Evolutionary conservation across 1,140 invertebrate genomes (phyloP), one percentile per base, ranked within the genome.

Genomic region (Nephotettix cincticeps): DNA sequence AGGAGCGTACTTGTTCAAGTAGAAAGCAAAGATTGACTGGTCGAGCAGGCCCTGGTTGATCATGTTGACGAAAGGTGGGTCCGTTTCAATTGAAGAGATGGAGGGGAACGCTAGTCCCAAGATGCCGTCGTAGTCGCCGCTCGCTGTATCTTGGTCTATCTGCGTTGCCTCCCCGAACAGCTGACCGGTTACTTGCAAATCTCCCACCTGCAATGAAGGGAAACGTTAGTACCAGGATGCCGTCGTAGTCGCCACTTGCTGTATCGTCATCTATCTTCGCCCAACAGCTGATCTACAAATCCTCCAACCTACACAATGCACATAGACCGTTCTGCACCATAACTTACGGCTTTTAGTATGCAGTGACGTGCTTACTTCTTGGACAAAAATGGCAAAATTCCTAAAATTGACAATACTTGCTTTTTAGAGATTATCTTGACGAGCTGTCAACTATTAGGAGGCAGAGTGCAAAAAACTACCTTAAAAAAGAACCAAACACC

Each of bases 51-150:
- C 79, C 76, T 90, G 86, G 1, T 79, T 74, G 9, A 90, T 78
- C 85, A 90, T 87, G 71, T 84, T 86, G 75, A 89, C 79, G 79
- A 91, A 90, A 1, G 88, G 84, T 19, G 88, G 86, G 11, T 77
- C 75, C 14, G 89, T 85, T 28, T 78, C 75, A 75, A 87, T 83
- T 77, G 80, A 88, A 78, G 87, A 82, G 73, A 91, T 91, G 4
- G 80, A 80, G 25, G 81, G 78, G 74, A 85, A 87, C 1, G 82
- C 86, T 81, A 87, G 82, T 40, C 86, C 86, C 1, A 87, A 77
- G 69, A 87, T 87, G 13, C 89, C 89, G 78, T 91, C 90, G 80
- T 88, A 88, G 74, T 86, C 86, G 40, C 86, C 86, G 71, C 84
- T 84, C 23, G 88, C 81, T 77, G 75, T 69, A 6, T 75, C 43